A percentile compares a stretch with the other conserved stretches of the same genome.
Conservation (phyloP, 2,888 invertebrate species). For the Hermaeophaga mercurialis region DNA sequence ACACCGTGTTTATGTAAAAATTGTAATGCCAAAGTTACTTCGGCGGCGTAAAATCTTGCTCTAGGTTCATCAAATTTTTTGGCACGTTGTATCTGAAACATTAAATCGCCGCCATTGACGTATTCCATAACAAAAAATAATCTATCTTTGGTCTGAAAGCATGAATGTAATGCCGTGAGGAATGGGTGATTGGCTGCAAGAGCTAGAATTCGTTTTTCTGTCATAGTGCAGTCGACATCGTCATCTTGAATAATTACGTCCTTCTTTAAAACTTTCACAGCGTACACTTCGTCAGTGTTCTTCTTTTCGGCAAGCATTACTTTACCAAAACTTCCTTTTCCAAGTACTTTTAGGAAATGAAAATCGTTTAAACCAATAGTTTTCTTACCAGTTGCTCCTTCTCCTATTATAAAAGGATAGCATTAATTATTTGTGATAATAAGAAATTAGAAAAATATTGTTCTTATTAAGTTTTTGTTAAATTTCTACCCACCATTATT, state of each 20-base stretch:
- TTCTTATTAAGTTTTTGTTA: not conserved
- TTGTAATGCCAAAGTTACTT: conserved; percentile 96
- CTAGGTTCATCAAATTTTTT: conserved; percentile 96
- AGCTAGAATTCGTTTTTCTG: conserved; percentile 95
- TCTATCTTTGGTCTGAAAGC: conserved; percentile 89
- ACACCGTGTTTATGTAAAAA: conserved; percentile 97
- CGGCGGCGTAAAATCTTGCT: conserved; percentile 97
- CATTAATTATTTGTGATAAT: too few species aligned
- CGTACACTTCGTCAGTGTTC: conserved; percentile 89
- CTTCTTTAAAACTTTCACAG: conserved; percentile 91
- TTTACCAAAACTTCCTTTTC: conserved; percentile 99
- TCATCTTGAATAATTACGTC: conserved; percentile 98
- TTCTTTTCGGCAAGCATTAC: conserved; percentile 97
- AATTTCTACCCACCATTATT: conserved; percentile 48
- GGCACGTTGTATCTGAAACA: conserved; percentile 99
- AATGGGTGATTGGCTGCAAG: conserved; percentile 98
- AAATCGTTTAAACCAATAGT: conserved; percentile 86
- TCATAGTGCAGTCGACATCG: conserved; percentile 99
- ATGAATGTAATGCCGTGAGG: conserved; percentile 94
- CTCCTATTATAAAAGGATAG: conserved; percentile 19
- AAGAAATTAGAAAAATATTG: too few species aligned
- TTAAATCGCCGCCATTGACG: conserved; percentile 97
- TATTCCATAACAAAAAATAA: conserved; percentile 99
- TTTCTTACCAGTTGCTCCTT: conserved; percentile 34
- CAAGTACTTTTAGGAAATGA: conserved; percentile 96